A percentile compares a stretch with the other conserved stretches of the same genome.
Evolutionary conservation across 2,113 vertebrate species (phyloP).

Genomic region (Laterallus jamaicensis): DNA sequence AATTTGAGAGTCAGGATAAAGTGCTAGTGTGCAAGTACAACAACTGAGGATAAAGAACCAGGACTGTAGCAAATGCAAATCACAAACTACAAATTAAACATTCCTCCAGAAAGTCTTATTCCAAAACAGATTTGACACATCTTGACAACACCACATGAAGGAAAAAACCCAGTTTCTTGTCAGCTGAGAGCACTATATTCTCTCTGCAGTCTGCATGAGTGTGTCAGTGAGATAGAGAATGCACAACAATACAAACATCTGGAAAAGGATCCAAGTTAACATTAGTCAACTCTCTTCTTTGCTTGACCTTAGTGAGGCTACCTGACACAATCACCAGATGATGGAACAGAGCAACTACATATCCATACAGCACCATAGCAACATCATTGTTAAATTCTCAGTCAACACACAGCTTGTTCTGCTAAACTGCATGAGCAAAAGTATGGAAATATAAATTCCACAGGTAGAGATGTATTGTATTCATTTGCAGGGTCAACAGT

Average conservation of each 20-base stretch:
- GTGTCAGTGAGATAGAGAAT: background rate
- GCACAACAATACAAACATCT: background rate
- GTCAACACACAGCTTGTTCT: background rate
- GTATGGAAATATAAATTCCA: background rate
- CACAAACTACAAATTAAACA: background rate
- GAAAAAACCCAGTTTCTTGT: background rate
- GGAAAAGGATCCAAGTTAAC: background rate
- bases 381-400: background rate
- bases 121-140: background rate
- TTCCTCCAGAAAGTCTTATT: background rate
- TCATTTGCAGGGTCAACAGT: background rate
- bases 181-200: background rate
- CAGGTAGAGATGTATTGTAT: background rate
- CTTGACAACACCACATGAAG: background rate
- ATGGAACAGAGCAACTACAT: background rate
- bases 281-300: background rate
- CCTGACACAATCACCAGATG: background rate
- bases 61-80: background rate
- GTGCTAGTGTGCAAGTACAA: background rate
- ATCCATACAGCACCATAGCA: background rate
- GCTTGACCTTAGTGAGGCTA: background rate
- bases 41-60: background rate
- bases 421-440: background rate
- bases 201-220: background rate
- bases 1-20: background rate